Conservation (phyloP, 2,113 vertebrate species). For the Pithys albifrons region DNA sequence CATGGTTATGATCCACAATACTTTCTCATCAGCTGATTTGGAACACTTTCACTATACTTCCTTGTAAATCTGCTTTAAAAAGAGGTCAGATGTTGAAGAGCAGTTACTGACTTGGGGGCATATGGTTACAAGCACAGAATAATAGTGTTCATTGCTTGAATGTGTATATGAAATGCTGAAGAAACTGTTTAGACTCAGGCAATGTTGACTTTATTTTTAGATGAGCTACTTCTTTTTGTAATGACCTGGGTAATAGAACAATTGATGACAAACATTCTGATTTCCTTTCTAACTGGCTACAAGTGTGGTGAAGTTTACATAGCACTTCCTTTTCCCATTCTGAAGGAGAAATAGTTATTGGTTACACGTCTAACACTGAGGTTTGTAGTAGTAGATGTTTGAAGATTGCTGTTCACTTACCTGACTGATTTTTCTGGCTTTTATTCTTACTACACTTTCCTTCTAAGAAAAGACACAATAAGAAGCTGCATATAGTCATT, state of each 20-base stretch:
- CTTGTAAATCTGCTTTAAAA: constrained; percentile 12
- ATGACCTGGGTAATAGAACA: background rate
- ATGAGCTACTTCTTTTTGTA: constrained; percentile 13
- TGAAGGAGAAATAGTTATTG: background rate
- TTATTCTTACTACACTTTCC: background rate
- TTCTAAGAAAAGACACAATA: background rate
- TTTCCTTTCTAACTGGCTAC: background rate
- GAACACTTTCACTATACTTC: background rate
- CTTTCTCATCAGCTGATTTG: background rate
- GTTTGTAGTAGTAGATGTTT: background rate
- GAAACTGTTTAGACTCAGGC: constrained; percentile 21
- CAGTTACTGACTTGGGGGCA: background rate
- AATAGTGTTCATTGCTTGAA: background rate
- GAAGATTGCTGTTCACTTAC: background rate
- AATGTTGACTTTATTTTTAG: constrained; percentile 47
- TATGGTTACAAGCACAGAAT: background rate
- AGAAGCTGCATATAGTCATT: background rate
- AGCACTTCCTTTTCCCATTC: background rate
- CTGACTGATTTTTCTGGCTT: background rate
- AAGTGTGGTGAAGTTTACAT: background rate
- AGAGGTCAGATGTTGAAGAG: background rate
- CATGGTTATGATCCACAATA: background rate
- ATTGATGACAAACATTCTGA: background rate
- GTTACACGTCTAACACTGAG: background rate
- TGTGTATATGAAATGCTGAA: constrained; percentile 16